Conservation (phyloP, 2,797 vertebrate genomes). For the Trematomus bernacchii region DNA sequence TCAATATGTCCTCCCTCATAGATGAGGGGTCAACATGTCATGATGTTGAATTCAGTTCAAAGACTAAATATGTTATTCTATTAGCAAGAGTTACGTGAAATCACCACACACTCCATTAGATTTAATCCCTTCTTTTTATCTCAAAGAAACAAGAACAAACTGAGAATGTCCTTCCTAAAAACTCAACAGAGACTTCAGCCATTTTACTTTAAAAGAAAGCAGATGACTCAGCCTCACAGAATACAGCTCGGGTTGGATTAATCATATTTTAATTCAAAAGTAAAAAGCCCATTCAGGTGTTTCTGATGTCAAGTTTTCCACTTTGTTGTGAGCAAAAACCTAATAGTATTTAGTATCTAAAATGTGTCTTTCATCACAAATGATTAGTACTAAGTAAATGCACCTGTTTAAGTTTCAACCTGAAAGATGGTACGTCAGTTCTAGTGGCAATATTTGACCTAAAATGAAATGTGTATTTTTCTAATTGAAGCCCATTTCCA, state of each 20-base stretch:
- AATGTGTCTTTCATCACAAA: neutral
- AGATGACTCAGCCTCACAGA: neutral
- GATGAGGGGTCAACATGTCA: neutral
- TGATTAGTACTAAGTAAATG: neutral
- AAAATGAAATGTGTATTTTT: neutral
- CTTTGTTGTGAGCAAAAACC: neutral
- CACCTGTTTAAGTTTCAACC: rapidly evolving
- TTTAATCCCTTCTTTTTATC: neutral
- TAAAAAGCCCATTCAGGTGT: neutral
- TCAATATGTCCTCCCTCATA: neutral
- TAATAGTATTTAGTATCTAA: too few species aligned
- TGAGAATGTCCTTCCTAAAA: neutral
- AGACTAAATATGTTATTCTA: neutral
- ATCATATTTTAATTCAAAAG: neutral
- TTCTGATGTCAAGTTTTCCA: neutral
- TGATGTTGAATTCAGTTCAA: neutral
- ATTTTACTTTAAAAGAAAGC: neutral
- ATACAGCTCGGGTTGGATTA: neutral
- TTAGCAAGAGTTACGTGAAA: neutral
- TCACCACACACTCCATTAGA: neutral
- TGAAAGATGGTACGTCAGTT: neutral
- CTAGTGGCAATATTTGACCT: neutral
- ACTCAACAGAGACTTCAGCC: neutral
- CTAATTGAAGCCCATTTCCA: neutral
- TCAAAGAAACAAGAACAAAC: neutral